Conservation (phyloP, 1,140 invertebrate species). For the Eciton burchellii region DNA sequence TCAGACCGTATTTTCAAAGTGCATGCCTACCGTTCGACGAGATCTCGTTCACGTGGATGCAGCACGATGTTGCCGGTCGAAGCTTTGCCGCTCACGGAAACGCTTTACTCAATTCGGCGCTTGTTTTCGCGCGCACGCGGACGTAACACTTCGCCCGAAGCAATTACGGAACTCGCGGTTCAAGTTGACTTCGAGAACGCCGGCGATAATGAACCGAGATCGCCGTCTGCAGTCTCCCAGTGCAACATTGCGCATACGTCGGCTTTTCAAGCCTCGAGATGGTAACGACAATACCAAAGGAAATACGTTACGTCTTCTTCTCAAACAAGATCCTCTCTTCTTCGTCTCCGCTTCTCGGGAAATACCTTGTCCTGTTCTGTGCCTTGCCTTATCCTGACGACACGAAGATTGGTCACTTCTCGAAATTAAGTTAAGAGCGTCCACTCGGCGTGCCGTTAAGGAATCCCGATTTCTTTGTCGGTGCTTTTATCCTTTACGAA, state of each 20-base stretch:
- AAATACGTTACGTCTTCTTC: too few species aligned
- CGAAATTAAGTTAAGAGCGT: background rate
- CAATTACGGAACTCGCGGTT: constrained; percentile 56
- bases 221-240: constrained; percentile 26
- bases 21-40: background rate
- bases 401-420: background rate
- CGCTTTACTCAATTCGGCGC: constrained; percentile 54
- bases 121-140: constrained; percentile 44
- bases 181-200: constrained; percentile 47
- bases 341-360: too few species aligned
- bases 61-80: constrained; percentile 40
- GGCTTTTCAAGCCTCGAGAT: constrained; percentile 13
- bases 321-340: too few species aligned
- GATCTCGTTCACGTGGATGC: constrained; percentile 13
- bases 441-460: background rate
- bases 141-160: constrained; percentile 48
- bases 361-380: too few species aligned
- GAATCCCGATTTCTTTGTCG: background rate
- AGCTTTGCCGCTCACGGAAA: constrained; percentile 43
- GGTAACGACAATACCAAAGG: background rate
- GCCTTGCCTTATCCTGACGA: background rate
- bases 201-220: constrained; percentile 55
- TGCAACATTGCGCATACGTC: constrained; percentile 2
- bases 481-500: background rate
- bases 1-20: constrained; percentile 6